Base-by-base conservation (phyloP, 1,140 invertebrate genomes). In the Caenorhabditis latens region DNA sequence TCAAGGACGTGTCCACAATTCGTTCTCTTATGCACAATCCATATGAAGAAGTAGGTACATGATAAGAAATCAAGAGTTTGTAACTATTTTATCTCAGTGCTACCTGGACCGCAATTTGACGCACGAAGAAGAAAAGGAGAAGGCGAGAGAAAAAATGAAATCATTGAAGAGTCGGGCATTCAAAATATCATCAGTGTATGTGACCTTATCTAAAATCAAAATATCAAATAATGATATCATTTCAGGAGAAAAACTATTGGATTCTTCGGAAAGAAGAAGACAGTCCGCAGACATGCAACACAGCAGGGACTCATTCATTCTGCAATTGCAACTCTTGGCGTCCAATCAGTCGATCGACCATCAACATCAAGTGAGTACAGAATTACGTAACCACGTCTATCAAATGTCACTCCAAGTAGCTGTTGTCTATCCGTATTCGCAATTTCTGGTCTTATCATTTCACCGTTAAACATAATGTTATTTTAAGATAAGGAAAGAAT, bases 1-100 rank as follows among this genome's bases (percentile, higher is more conserved):
- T 84, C 63, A 90, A 88, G 32, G 90, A 89, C 83, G 58, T 87
- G 2, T 63, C 48, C 13, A 75, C 91, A 43, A 91, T 91, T 50
- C 67, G 75, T 46, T 21, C 21, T 48, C 79, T 86, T 11, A 58
- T 86, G 71, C 32, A 83, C 21, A 86, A 86, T 65, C 85, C 85
- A 43, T 71, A 84, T 32, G 55, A 82, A 32, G 71, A 86, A 53
- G 85, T 86, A 83, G 32, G 32, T 32, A 67, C 9, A 14, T 50
- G 57, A 53, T 57, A 85, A 53, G 43, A 46, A 67, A 67, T 9
- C n/a, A 16, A 42, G n/a, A 40, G 61, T 24, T 65, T 55, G 21
- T 79, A 48, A 53, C 13, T 48, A 75, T 46, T 55, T 55, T 50
- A 61, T 63, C 65, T 57, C 85, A 86, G 85, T 83, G 57, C 75